Evolutionary conservation across 1,140 invertebrate genomes (phyloP), one percentile per base, ranked within the genome.

Genomic region (Fragariocoptes setiger): DNA sequence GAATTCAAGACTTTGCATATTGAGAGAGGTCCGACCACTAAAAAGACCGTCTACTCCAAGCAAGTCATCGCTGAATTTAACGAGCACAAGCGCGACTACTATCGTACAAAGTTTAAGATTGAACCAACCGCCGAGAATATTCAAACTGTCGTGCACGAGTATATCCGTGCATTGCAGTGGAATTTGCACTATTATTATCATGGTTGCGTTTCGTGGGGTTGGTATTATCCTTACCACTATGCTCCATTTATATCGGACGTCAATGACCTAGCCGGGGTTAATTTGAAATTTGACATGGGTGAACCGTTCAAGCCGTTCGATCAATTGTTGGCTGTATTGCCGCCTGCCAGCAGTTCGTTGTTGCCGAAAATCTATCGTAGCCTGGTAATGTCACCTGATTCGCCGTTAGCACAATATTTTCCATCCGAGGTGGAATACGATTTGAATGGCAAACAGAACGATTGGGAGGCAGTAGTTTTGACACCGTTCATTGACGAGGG

Each of bases 191-290:
- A 95, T 58, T 97, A 97, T 56, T 95, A 88, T 57, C 71, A 85
- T 49, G 86, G 88, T 19, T 80, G 83, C 38, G 74, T 73, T 21
- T 88, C 79, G 1, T 97, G 88, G 88, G 79, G 78, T 17, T 97
- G 86, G 86, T 94, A 68, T 51, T 95, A 88, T 58, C 83, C 82
- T 0, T 76, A 79, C 52, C 85, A 95, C 56, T 95, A 94, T 59
- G 76, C 85, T 0, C 86, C 86, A 0, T 92, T 75, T 52, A 76
- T 92, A 37, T 88, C 82, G 4, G 88, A 95, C 56, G 68, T 95
- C 19, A 72, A 68, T 47, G 67, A 72, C 43, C 85, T 92, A 50
- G 51, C 49, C 21, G 40, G 62, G 43, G 53, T 64, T 51, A 50
- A 58, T 20, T 52, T 67, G 14, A 46, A 71, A 4, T 92, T 83